Percentiles rank a stretch among this genome's conserved stretches.
These are phyloP conservation scores for Carduelis carduelis DNA, from an alignment of 2,797 vertebrate genomes.

Conservation along the genomic window DNA sequence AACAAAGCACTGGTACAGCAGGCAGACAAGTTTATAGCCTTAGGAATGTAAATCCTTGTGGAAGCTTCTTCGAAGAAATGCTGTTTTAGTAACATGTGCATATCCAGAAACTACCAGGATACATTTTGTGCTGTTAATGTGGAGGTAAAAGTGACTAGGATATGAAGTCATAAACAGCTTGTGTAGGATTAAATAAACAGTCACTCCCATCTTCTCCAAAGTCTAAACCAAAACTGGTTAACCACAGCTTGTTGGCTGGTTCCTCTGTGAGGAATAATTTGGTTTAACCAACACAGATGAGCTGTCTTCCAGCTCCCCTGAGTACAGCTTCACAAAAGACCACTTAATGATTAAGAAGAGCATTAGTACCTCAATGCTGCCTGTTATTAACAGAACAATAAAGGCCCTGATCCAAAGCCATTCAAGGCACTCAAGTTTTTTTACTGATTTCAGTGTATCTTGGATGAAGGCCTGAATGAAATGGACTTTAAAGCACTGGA, in stretches of 20 bases:
- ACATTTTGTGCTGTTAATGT: slow-evolving; percentile 17
- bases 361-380: not conserved
- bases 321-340: not conserved
- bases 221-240: slow-evolving; percentile 46
- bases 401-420: slow-evolving; percentile 38
- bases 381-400: slow-evolving; percentile 28
- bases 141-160: not conserved
- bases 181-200: slow-evolving; percentile 44
- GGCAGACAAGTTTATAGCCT: not conserved
- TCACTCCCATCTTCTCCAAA: not conserved
- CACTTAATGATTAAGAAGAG: slow-evolving; percentile 13
- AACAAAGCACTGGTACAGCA: not conserved
- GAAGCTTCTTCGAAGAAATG: not conserved
- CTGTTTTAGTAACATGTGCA: not conserved
- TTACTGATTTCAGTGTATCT: slow-evolving; percentile 32
- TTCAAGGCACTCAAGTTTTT: not conserved
- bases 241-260: not conserved
- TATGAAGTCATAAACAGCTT: slow-evolving; percentile 43
- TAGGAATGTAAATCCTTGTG: not conserved
- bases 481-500: not conserved
- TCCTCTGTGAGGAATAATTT: slow-evolving; percentile 10
- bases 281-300: not conserved
- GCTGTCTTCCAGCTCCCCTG: not conserved
- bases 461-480: slow-evolving; percentile 51
- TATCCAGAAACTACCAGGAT: not conserved